Evolutionary conservation across 2,888 invertebrate genomes (phyloP), one percentile per base, ranked within the genome.

Genomic region (Limnephilus rhombicus): DNA sequence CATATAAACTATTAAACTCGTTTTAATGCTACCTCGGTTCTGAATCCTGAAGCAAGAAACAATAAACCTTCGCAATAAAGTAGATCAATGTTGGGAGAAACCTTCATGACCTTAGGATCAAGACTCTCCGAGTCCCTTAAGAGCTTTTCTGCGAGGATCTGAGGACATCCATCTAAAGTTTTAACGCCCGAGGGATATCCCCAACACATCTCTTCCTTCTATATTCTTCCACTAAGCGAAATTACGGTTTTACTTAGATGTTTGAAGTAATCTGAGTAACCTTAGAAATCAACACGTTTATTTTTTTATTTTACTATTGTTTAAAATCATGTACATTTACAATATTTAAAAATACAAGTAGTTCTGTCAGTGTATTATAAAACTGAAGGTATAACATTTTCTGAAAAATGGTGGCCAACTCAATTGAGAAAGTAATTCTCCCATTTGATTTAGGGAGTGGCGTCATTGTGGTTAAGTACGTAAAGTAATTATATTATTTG

Each of bases 151-250:
- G 68, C 9, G 68, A 68, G 68, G 68, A 68, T 9, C 68, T 24
- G 68, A 68, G 68, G 85, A 85, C 34, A 85, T 85, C 85, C 85
- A 85, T 85, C 85, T 41, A 85, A 85, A 85, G 85, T 85, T 85
- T 85, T 41, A 85, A 37, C 41, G 41, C 85, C 85, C 34, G 24
- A 11, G 85, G 85, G 37, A 37, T 41, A 31, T 41, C 18, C 68
- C 68, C 85, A 9, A 85, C 37, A 37, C 4, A 37, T 41, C 85
- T 1, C 41, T 34, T 85, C 85, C 85, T 18, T 41, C 24, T 24
- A n/a, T 24, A 9, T 68, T 24, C 24, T 68, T 68, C 1, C n/a
- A 9, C 24, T 24, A 68, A 68, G 68, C 68, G 9, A 68, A 68
- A n/a, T 18, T 68, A 18, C 18, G 18, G 18, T 53, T 53, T 18